Evolutionary conservation across 2,888 invertebrate genomes (phyloP).

Genomic region (Drosophila acutilabella): DNA sequence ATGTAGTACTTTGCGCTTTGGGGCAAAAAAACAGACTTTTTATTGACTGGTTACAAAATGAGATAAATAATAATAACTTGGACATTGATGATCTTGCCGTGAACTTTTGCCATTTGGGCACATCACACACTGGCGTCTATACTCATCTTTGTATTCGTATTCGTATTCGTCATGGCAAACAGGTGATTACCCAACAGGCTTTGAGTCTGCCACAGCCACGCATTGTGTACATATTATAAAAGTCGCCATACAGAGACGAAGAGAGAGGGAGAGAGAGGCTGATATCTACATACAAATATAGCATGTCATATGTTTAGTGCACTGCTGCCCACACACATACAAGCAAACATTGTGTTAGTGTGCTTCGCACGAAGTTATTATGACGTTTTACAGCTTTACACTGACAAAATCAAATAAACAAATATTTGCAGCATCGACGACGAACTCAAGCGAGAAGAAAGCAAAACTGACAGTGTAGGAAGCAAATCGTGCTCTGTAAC

Average conservation of each 20-base stretch:
- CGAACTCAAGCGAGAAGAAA: too few species aligned
- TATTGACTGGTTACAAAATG: conserved; percentile 55
- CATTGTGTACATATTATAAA: conserved; percentile 38
- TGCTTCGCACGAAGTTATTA: too few species aligned
- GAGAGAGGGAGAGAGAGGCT: conserved; percentile 1
- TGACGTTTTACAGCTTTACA: too few species aligned
- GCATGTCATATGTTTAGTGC: conserved; percentile 12
- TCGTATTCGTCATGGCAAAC: conserved; percentile 65
- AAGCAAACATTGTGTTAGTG: too few species aligned
- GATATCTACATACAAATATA: background rate
- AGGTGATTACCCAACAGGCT: conserved; percentile 69
- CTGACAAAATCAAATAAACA: too few species aligned
- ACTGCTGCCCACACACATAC: conserved; percentile 1
- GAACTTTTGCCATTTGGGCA: conserved; percentile 72
- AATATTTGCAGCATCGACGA: too few species aligned
- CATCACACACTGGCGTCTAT: conserved; percentile 38
- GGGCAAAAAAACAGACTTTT: conserved; percentile 36
- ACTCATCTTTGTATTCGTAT: conserved; percentile 25
- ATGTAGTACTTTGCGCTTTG: conserved; percentile 1
- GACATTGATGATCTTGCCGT: conserved; percentile 76
- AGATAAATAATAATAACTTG: conserved; percentile 64
- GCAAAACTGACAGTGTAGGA: too few species aligned
- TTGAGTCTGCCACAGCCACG: conserved; percentile 46
- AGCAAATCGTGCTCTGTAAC: too few species aligned
- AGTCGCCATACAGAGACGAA: conserved; percentile 3